Evolutionary conservation across 2,888 invertebrate species (phyloP).

Genomic region (Andrena praecox): DNA sequence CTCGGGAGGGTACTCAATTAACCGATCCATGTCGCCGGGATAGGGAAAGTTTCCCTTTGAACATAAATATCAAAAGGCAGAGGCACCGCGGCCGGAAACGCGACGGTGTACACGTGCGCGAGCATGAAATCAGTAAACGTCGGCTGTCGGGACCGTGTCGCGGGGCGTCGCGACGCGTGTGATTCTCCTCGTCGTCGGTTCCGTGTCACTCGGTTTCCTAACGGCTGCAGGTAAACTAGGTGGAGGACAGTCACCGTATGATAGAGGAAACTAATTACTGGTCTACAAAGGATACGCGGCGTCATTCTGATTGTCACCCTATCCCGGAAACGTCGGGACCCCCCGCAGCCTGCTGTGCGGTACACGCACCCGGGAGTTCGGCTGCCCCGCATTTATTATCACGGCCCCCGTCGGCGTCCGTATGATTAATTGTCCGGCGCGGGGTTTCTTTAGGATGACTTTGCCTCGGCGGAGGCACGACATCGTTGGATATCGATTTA

Average conservation of each 20-base stretch:
- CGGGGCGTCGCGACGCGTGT: neutral
- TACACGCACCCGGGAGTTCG: slow-evolving; percentile 39
- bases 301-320: slow-evolving; percentile 75
- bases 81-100: neutral
- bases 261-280: slow-evolving; percentile 74
- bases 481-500: slow-evolving; percentile 66
- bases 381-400: slow-evolving; percentile 67
- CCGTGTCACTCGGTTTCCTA: slow-evolving; percentile 28
- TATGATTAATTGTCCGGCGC: slow-evolving; percentile 69
- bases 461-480: slow-evolving; percentile 58
- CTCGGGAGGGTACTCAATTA: slow-evolving; percentile 17
- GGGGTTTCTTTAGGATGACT: slow-evolving; percentile 63
- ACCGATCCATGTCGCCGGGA: slow-evolving; percentile 1
- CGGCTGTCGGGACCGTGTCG: slow-evolving; percentile 5
- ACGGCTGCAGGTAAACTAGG: slow-evolving; percentile 57
- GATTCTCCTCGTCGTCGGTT: slow-evolving; percentile 32
- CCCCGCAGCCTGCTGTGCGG: slow-evolving; percentile 12
- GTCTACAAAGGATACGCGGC: slow-evolving; percentile 73
- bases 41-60: slow-evolving; percentile 11
- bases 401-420: slow-evolving; percentile 44
- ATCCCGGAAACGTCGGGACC: slow-evolving; percentile 67
- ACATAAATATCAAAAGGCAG: slow-evolving; percentile 5
- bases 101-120: neutral
- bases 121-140: slow-evolving; percentile 12
- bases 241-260: slow-evolving; percentile 49